Evolutionary conservation across 1,140 invertebrate species (phyloP).

Genomic region (Macrocentrus cingulum): DNA sequence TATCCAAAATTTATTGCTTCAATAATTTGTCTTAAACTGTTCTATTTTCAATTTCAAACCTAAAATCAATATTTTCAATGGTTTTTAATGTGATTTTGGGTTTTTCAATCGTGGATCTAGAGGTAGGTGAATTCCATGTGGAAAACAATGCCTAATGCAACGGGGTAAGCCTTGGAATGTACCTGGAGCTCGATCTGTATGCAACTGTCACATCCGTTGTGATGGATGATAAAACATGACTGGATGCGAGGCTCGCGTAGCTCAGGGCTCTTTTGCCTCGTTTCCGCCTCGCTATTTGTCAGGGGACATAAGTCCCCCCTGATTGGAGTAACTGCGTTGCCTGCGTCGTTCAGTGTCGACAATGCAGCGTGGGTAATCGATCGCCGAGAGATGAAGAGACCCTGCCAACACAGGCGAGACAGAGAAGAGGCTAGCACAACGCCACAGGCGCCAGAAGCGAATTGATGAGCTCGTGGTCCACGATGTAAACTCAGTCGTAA

Average conservation of each 20-base stretch:
- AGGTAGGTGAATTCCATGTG: no score
- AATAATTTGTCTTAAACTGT: no score
- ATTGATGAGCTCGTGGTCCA: slow-evolving; percentile 44
- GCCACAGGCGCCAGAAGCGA: slow-evolving; percentile 32
- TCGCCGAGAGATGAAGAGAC: neutral
- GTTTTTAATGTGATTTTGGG: no score
- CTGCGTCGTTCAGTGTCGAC: slow-evolving; percentile 4
- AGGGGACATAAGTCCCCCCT: slow-evolving; percentile 12
- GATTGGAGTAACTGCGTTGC: slow-evolving; percentile 10
- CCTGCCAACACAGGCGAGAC: neutral
- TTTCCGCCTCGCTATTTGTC: neutral
- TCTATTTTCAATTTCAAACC: no score
- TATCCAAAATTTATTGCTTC: no score
- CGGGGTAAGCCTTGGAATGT: no score
- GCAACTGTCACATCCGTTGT: slow-evolving; percentile 3
- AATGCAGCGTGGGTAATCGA: slow-evolving; percentile 8
- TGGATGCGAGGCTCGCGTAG: neutral
- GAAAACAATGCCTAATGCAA: no score
- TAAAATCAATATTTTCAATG: no score
- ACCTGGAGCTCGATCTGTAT: no score
- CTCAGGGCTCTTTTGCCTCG: neutral
- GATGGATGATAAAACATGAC: slow-evolving; percentile 8
- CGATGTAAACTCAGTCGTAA: slow-evolving; percentile 42
- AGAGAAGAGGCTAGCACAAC: neutral
- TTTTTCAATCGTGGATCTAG: no score